Percentiles rank a stretch among this genome's conserved stretches.
Evolutionary conservation across 1,140 invertebrate species (phyloP).

Genomic region (Sycophaga agraensis): DNA sequence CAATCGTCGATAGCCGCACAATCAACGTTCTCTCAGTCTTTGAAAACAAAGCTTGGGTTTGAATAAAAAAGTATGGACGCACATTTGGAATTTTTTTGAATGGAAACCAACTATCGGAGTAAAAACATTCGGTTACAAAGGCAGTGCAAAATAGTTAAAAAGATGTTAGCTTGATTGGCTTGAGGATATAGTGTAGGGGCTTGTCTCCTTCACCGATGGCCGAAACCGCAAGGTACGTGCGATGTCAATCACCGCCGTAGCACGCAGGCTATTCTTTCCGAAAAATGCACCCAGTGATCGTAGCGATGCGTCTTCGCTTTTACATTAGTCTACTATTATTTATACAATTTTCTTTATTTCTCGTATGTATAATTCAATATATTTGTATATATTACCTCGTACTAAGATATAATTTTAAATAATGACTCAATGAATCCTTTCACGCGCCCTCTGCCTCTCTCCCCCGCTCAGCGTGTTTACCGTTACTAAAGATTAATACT

Average conservation of each 20-base stretch:
- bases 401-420: constrained; percentile 29
- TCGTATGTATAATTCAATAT: constrained; percentile 29
- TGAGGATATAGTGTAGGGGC: too few relatives aligned
- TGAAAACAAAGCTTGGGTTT: too few relatives aligned
- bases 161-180: too few relatives aligned
- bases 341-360: constrained; percentile 29
- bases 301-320: neutral
- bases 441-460: constrained; percentile 11
- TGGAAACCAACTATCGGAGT: too few relatives aligned
- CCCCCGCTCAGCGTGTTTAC: constrained; percentile 18
- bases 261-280: neutral
- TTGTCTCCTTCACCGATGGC: neutral
- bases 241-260: neutral
- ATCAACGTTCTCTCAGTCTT: too few relatives aligned
- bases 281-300: neutral
- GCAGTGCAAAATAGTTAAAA: too few relatives aligned
- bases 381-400: constrained; percentile 25
- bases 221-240: neutral
- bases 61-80: too few relatives aligned
- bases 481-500: constrained; percentile 49
- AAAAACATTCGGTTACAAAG: too few relatives aligned
- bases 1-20: too few relatives aligned
- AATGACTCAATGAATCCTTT: constrained; percentile 26
- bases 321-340: constrained; percentile 13
- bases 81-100: too few relatives aligned